Conservation (phyloP, 35 echinoderm and acorn worm species). For the Anneissia japonica region DNA sequence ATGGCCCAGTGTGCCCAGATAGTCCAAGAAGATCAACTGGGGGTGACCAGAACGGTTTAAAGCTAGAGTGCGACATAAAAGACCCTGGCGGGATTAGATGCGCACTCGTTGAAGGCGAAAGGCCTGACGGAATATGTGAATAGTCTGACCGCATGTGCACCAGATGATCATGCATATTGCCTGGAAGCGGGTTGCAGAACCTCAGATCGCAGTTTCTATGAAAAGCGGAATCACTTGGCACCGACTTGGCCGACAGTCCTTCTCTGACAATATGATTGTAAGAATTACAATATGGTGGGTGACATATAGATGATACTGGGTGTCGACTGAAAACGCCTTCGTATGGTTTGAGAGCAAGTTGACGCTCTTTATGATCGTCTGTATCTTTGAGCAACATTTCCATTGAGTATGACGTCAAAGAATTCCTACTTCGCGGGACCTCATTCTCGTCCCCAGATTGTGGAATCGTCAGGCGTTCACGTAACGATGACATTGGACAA, state of each 20-base stretch:
- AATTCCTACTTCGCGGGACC: neutral
- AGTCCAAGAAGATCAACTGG: neutral
- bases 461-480: neutral
- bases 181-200: neutral
- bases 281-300: neutral
- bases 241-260: neutral
- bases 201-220: neutral
- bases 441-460: neutral
- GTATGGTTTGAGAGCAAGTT: neutral
- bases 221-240: neutral
- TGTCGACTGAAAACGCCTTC: neutral
- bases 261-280: neutral
- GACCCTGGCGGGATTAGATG: neutral
- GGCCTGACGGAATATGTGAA: neutral
- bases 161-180: neutral
- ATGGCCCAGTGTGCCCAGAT: neutral
- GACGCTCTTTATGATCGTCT: neutral
- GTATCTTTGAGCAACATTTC: neutral
- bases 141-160: neutral
- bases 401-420: neutral
- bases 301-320: neutral
- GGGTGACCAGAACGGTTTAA: neutral
- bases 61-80: neutral
- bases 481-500: neutral
- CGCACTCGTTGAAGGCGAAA: neutral